Evolutionary conservation across 2,797 vertebrate genomes (phyloP), one percentile per base, ranked within the genome.

Genomic region (Anomalospiza imberbis): DNA sequence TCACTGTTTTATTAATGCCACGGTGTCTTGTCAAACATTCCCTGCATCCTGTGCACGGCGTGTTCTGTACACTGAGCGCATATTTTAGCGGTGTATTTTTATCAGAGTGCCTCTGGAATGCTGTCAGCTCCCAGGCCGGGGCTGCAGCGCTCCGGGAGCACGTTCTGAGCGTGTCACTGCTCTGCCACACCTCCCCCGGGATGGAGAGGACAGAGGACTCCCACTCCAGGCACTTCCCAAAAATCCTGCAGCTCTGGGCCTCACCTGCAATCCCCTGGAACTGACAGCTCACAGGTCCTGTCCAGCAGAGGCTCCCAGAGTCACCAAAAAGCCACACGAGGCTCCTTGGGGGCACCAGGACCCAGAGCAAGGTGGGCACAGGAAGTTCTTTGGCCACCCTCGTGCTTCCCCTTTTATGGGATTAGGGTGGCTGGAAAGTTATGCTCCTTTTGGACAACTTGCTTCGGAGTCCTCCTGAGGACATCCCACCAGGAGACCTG

Each of bases 1-100:
- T 81, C 79, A 5, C 94, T 88, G 88, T 68, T 93, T 94, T 65
- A 81, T 94, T 90, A 86, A 88, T 78, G 76, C 89, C 10, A 26
- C 1, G 45, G 68, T 22, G 73, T 12, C 85, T 84, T 88, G 91
- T 94, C 93, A 89, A 78, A 79, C 89, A 48, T 2, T 13, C 78
- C 88, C 94, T 70, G 93, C 83, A 34, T 45, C 88, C 92, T 21
- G 74, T 4, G 85, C 79, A 76, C 93, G 54, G 40, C 65, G 11
- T 57, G 85, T 87, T 53, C 96, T 82, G 4, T 48, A 50, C 88
- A 70, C 92, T 70, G 48, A 53, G n/a, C 6, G 47, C 96, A 72
- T 76, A 78, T 88, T 88, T 86, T 81, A 91, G 65, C 47, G 3
- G 22, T 2, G 91, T 78, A 76, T 94, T 94, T 94, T 91, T 93